These are phyloP conservation scores for Heliconius nattereri DNA, from an alignment of 1,140 invertebrate genomes.

Conservation along the genomic window DNA sequence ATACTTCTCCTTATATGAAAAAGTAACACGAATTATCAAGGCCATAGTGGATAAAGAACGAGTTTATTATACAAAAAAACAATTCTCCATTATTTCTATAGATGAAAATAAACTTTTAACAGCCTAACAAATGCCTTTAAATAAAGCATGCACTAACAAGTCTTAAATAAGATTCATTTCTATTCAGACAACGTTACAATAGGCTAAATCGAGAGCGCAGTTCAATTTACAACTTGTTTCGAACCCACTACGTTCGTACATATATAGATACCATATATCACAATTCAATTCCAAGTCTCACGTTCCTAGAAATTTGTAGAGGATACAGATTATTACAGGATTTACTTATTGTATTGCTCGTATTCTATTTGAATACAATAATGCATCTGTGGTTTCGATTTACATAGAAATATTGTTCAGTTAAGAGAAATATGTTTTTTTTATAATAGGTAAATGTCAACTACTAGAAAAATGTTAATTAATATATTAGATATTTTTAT, in stretches of 20 bases:
- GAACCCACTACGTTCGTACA: neutral
- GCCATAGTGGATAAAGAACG: no score
- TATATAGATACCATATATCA: neutral
- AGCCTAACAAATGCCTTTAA: neutral
- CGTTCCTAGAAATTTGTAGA: constrained; percentile 9
- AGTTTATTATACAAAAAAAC: neutral
- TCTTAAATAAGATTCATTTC: neutral
- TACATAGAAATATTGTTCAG: neutral
- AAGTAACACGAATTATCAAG: neutral
- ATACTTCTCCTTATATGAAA: no score
- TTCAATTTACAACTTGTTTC: constrained; percentile 18
- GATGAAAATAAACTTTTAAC: neutral
- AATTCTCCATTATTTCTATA: neutral
- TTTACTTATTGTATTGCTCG: neutral
- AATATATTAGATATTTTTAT: no score
- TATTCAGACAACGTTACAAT: constrained; percentile 22
- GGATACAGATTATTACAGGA: constrained; percentile 6
- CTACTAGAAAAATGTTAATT: no score
- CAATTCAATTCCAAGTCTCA: constrained; percentile 2
- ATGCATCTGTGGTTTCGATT: constrained; percentile 9
- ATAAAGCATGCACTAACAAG: neutral
- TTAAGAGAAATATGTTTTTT: neutral
- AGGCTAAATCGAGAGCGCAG: constrained; percentile 16
- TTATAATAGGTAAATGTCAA: no score
- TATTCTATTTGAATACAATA: constrained; percentile 9